Evolutionary conservation across 2,888 invertebrate species (phyloP), one percentile per base, ranked within the genome.

Genomic region (Pasiphila rectangulata): DNA sequence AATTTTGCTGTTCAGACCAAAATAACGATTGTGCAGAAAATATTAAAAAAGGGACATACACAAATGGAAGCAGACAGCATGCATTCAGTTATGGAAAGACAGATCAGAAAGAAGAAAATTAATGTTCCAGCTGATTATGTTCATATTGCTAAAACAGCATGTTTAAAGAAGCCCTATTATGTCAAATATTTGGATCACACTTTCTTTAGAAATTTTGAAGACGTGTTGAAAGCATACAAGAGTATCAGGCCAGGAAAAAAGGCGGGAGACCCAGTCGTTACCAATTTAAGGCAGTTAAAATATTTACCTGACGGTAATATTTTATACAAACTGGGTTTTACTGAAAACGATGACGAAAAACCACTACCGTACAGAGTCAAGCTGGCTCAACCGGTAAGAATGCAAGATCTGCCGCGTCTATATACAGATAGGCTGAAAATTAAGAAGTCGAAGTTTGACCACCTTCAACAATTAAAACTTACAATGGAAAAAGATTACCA

Each of bases 131-230:
- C 36, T 19, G 36, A 20, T 9, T 36, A 20, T 21, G 36, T 9
- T 20, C 4, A 32, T 4, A 16, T 34, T 34, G 9, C 21, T 38
- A 10, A 30, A 25, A 27, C 35, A 38, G 38, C 23, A 45, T 25
- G 12, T 2, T 1, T 25, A 25, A 25, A 35, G 21, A 21, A 19
- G 10, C 35, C 35, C n/a, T 35, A 35, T 35, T 21, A 35, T 21
- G 10, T 35, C 7, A 20, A 19, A 21, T 19, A 35, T 21, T 21
- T 35, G 6, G 35, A 35, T 9, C 21, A 35, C 7, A 35, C 20
- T 12, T 35, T 35, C 9, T 35, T 35, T 12, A 35, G 21, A 35
- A 35, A 35, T 7, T 12, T 35, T 20, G 35, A 35, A 21, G n/a
- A 21, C 21, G 19, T 21, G 20, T 20, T 35, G 1, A 21, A 35